Conservation (phyloP, 2,113 vertebrate species). For the Neoarius graeffei region DNA sequence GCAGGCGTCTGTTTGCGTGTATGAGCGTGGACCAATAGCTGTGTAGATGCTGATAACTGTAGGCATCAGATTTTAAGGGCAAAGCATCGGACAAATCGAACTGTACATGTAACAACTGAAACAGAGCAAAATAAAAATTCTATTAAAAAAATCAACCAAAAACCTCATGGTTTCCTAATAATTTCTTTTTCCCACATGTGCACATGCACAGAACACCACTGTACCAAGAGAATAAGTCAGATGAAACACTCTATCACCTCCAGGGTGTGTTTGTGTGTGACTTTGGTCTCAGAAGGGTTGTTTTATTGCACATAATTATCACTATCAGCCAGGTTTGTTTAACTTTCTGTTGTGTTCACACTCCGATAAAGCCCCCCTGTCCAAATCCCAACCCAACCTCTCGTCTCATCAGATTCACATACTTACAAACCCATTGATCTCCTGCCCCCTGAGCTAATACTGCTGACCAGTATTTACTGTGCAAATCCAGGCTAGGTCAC, state of each 20-base stretch:
- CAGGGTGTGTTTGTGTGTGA: constrained; percentile 8
- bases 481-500: constrained; percentile 19
- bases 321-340: constrained; percentile 32
- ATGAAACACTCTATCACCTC: not conserved
- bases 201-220: not conserved
- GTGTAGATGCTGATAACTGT: not conserved
- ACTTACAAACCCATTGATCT: constrained; percentile 1
- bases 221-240: not conserved
- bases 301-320: constrained; percentile 53
- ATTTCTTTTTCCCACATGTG: not conserved
- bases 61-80: not conserved
- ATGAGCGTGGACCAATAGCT: not conserved
- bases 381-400: not conserved
- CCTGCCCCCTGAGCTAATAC: not conserved
- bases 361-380: not conserved
- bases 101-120: not conserved
- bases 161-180: not conserved
- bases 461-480: constrained; percentile 4
- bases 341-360: constrained; percentile 26
- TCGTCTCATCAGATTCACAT: constrained; percentile 5
- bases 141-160: not conserved
- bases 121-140: not conserved
- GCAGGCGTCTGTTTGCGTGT: not conserved
- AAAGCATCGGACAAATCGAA: not conserved
- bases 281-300: constrained; percentile 24